Evolutionary conservation across 2,888 invertebrate species (phyloP).

Genomic region (Alloplasta piceator): DNA sequence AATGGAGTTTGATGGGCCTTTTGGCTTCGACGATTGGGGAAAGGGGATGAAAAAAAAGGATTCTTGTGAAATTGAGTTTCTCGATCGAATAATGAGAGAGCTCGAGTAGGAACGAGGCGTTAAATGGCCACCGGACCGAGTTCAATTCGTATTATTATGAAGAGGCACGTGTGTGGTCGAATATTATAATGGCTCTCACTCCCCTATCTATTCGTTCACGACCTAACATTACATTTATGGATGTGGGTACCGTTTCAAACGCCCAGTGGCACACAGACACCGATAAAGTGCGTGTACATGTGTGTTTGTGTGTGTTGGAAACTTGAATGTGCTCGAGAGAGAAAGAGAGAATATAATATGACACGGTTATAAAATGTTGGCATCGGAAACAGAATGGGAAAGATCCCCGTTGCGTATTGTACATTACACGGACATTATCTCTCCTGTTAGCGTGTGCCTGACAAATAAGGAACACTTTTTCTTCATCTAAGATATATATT

Average conservation of each 20-base stretch:
- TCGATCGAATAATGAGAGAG: too few species aligned
- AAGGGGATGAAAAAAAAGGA: too few species aligned
- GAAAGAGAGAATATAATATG: slow-evolving; percentile 16
- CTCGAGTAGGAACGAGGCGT: too few species aligned
- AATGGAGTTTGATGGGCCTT: too few species aligned
- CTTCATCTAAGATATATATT: not conserved
- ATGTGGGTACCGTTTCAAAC: slow-evolving; percentile 60
- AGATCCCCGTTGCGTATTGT: slow-evolving; percentile 49
- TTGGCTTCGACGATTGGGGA: too few species aligned
- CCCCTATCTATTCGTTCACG: slow-evolving; percentile 7
- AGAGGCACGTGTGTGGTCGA: too few species aligned
- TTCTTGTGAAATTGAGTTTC: too few species aligned
- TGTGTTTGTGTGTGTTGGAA: too few species aligned
- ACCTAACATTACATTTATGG: slow-evolving; percentile 59
- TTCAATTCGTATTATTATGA: too few species aligned
- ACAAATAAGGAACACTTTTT: slow-evolving; percentile 42
- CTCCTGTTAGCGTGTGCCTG: slow-evolving; percentile 43
- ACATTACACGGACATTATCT: slow-evolving; percentile 55
- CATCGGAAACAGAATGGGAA: slow-evolving; percentile 15
- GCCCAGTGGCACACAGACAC: slow-evolving; percentile 60
- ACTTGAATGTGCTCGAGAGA: not conserved
- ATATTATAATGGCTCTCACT: too few species aligned
- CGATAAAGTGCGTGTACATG: not conserved
- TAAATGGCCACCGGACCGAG: too few species aligned
- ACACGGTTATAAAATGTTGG: slow-evolving; percentile 11